Conservation (phyloP, 64 coral and sea anemone species). For the Dendrophyllia cribrosa region DNA sequence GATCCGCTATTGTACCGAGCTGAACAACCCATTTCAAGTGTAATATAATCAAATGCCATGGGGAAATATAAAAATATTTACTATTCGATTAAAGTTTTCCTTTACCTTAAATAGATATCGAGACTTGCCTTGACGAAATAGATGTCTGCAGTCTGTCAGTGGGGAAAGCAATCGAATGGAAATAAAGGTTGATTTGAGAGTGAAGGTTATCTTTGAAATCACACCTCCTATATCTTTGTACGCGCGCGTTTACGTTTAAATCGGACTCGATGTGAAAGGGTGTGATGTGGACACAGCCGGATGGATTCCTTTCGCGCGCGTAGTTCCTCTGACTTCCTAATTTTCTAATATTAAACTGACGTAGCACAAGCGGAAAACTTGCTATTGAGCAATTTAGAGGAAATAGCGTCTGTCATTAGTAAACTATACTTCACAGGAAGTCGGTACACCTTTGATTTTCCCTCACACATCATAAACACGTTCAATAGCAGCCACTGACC, state of each 20-base stretch:
- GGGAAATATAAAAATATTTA: background rate
- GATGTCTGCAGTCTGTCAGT: slow-evolving; percentile 22
- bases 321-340: background rate
- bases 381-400: slow-evolving; percentile 46
- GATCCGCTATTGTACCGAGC: background rate
- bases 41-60: background rate
- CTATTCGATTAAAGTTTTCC: background rate
- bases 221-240: background rate
- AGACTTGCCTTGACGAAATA: slow-evolving; percentile 4
- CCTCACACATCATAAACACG: background rate
- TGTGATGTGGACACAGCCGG: background rate
- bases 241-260: background rate
- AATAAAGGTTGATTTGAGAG: slow-evolving; percentile 23
- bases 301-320: background rate
- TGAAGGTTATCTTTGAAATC: background rate
- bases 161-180: slow-evolving; percentile 6
- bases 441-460: slow-evolving; percentile 22
- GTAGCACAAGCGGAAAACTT: slow-evolving; percentile 1
- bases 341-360: background rate
- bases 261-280: too few species aligned
- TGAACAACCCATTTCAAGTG: background rate
- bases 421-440: slow-evolving; percentile 43
- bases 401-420: slow-evolving; percentile 40
- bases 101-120: background rate
- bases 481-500: background rate